Evolutionary conservation across 2,113 vertebrate species (phyloP), one percentile per base, ranked within the genome.

Genomic region (Myotis lucifugus): DNA sequence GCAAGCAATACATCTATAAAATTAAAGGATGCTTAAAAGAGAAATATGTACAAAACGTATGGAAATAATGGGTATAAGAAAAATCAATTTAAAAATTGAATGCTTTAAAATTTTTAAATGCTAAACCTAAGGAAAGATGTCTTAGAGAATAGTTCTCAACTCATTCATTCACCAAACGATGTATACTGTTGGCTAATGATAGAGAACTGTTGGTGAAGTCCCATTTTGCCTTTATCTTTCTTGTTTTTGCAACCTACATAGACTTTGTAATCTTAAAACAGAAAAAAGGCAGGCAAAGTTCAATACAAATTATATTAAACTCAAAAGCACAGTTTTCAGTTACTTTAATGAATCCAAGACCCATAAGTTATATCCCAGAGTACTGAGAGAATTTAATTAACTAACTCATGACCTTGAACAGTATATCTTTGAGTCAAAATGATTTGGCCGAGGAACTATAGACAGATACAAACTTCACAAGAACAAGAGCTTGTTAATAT

Each of bases 121-220:
- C 56, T 89, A 90, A 74, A 92, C 52, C 42, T 72, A 94, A 81
- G 52, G 25, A 85, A 54, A 85, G 1, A 54, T 77, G 17, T 72
- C 46, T 91, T 70, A 18, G 40, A 94, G 88, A 94, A 52, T 10
- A 48, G 21, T 86, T 91, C 25, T 93, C 74, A 73, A 54, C 6
- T 70, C 17, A 19, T 90, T 50, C 48, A 83, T 27, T 89, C 5
- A 9, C 61, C 79, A 89, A 25, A 93, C 32, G 29, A 50, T 76
- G 70, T 37, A n/a, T 10, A 52, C 12, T 85, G 7, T 84, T 59
- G 88, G 37, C 34, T 85, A 94, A 64, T 48, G 84, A 78, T 1
- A 86, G 34, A 85, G 73, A 85, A 90, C 4, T 42, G 3, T 64
- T 95, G 27, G 3, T 19, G 2, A 91, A 70, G 14, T 48, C 32